Evolutionary conservation across 2,113 vertebrate species (phyloP).

Genomic region (Mugil cephalus): DNA sequence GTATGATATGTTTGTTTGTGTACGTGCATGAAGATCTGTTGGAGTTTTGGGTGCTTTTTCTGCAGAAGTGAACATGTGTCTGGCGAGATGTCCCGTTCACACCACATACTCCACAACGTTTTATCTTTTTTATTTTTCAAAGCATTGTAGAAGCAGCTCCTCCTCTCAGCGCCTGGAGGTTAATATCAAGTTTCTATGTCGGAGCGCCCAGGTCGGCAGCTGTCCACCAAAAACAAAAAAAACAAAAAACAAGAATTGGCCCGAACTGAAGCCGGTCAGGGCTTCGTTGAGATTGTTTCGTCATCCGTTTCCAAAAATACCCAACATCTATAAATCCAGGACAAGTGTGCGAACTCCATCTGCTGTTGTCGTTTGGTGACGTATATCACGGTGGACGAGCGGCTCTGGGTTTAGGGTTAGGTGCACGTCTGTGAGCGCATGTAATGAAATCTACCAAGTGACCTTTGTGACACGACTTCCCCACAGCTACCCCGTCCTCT

Average conservation of each 20-base stretch:
- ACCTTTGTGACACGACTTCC: conserved; percentile 4
- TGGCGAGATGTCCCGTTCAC: too few species aligned
- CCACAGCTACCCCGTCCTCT: not conserved
- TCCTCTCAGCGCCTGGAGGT: too few species aligned
- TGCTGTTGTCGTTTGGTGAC: conserved; percentile 6
- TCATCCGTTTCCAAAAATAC: conserved; percentile 1
- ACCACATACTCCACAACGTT: too few species aligned
- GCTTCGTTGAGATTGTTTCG: not conserved
- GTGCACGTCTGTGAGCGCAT: not conserved
- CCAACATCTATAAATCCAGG: conserved; percentile 7
- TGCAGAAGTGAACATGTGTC: too few species aligned
- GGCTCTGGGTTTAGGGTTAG: not conserved
- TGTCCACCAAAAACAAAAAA: conserved; percentile 1
- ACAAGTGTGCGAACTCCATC: conserved; percentile 4
- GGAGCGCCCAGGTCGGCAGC: not conserved
- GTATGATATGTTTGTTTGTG: too few species aligned
- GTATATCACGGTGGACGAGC: not conserved
- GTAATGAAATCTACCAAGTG: not conserved
- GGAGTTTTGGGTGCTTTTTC: too few species aligned
- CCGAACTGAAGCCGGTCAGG: not conserved
- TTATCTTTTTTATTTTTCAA: too few species aligned
- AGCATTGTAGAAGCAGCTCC: too few species aligned
- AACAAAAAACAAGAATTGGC: too few species aligned
- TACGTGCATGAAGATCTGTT: too few species aligned
- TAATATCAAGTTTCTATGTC: too few species aligned